Conservation (phyloP, 1,140 invertebrate genomes). For the Drosophila malerkotliana region DNA sequence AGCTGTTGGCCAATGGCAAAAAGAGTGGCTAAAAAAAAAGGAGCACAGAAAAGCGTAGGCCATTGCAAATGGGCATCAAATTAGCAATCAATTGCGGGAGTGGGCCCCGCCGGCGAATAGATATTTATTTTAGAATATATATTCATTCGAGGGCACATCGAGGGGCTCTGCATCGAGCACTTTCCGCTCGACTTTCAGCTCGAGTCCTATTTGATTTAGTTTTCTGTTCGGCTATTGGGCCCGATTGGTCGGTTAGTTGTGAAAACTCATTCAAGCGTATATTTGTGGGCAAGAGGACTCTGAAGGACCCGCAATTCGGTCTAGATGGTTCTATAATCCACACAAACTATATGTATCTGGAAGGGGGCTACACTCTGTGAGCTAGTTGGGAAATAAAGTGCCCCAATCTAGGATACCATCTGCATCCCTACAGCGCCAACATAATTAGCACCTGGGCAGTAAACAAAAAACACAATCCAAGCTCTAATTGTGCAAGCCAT, state of each 20-base stretch:
- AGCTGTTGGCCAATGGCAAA: constrained; percentile 63
- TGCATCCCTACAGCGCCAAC: constrained; percentile 11
- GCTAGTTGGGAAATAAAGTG: not conserved
- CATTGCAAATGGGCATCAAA: constrained; percentile 63
- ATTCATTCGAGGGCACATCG: constrained; percentile 37
- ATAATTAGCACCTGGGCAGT: constrained; percentile 42
- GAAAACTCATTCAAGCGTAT: constrained; percentile 61
- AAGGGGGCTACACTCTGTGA: not conserved
- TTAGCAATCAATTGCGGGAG: constrained; percentile 65
- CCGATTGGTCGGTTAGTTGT: constrained; percentile 51
- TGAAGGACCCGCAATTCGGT: constrained; percentile 24
- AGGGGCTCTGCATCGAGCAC: constrained; percentile 44
- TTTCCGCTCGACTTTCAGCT: constrained; percentile 65
- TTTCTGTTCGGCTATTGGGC: constrained; percentile 32
- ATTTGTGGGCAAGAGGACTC: constrained; percentile 55
- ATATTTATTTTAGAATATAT: constrained; percentile 78
- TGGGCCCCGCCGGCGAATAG: constrained; percentile 39
- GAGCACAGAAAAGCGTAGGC: constrained; percentile 12
- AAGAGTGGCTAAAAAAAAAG: constrained; percentile 18
- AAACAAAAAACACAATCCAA: constrained; percentile 22
- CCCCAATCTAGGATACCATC: constrained; percentile 18
- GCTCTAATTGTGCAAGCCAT: constrained; percentile 51
- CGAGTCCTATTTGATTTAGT: constrained; percentile 73
- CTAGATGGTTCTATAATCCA: not conserved
- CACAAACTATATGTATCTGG: too few species aligned